Evolutionary conservation across 2,113 vertebrate genomes (phyloP), one percentile per base, ranked within the genome.

Genomic region (Macquaria australasica): DNA sequence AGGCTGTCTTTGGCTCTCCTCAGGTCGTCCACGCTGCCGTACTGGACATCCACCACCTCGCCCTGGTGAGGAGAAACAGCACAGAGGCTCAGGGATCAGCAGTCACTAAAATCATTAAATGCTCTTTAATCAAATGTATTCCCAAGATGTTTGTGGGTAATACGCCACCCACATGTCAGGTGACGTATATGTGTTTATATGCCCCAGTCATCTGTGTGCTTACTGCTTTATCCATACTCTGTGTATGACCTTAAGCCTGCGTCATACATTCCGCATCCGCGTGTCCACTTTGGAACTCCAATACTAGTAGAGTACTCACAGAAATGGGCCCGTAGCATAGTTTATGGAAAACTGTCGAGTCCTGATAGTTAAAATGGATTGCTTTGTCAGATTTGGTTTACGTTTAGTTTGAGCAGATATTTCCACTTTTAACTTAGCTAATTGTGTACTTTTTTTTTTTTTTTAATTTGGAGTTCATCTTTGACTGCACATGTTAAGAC

Each of bases 1-100:
- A 92, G 93, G 75, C 83, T 66, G 69, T 92, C 84, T 93, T 83
- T 95, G 89, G 96, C 87, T 80, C 77, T 93, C 87, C 91, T 95
- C 91, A 99, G 91, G 83, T 98, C 96, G 43, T 96, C 95, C 79
- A 90, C 41, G 0, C 92, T 95, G 70, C 97, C 97, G 56, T 99
- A 99, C 87, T 96, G 97, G 23, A 99, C 92, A 63, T 99, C 98
- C 80, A 98, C 94, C 48, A 98, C 89, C 91, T 97, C 97, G 79
- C 94, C 97, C 98, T 99, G 68, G 20, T 18, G 63, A 55, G 37
- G 37, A 77, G 23, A 72, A 43, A 77, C 3, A 39, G 23, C 56
- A 60, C 28, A 77, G 18, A 53, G 60, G 48, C 50, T 78, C 11
- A 51, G 23, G 10, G 63, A n/a, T 56, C 39, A 70, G n/a, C 34